These are phyloP conservation scores for Saccostrea glomerata DNA, from an alignment of 1,140 invertebrate genomes.

Conservation along the genomic window DNA sequence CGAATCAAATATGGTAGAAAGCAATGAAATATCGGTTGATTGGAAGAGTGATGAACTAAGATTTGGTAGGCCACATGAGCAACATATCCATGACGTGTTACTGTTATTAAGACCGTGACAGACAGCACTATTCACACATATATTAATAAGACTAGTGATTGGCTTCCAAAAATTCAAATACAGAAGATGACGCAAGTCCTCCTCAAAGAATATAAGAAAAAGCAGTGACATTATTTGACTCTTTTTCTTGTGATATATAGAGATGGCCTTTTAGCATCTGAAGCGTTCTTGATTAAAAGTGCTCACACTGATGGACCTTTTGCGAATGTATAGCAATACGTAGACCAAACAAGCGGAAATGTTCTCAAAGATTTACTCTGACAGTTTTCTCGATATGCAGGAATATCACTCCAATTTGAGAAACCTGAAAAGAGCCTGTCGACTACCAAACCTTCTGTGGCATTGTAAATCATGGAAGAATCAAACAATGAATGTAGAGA, in stretches of 20 bases:
- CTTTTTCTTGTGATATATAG: neutral
- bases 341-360: neutral
- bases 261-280: neutral
- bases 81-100: conserved; percentile 23
- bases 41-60: conserved; percentile 34
- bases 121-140: conserved; percentile 1
- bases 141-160: neutral
- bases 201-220: neutral
- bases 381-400: neutral
- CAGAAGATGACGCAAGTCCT: neutral
- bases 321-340: neutral
- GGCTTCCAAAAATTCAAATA: too few relatives aligned
- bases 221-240: neutral
- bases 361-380: neutral
- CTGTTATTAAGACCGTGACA: conserved; percentile 23
- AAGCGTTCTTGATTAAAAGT: neutral
- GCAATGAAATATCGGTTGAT: neutral
- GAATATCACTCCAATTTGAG: neutral
- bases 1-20: neutral
- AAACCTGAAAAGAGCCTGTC: neutral
- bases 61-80: conserved; percentile 38
- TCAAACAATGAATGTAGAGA: neutral
- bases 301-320: neutral
- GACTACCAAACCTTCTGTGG: neutral
- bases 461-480: neutral